Conservation (phyloP, 2,888 invertebrate genomes). For the Tetramorium bicarinatum region DNA sequence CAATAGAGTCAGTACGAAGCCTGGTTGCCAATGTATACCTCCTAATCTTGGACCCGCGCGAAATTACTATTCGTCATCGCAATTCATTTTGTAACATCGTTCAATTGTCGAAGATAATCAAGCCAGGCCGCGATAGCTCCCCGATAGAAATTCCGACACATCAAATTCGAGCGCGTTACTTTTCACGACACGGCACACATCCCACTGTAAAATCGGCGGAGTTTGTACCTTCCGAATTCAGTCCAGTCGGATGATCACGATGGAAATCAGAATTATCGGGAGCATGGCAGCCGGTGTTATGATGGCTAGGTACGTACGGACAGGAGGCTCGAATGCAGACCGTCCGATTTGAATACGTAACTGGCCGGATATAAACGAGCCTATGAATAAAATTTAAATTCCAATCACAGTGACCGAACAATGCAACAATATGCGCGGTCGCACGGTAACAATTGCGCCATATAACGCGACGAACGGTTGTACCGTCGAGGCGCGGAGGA, state of each 20-base stretch:
- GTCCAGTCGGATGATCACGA: conserved; percentile 64
- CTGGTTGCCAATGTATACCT: background rate
- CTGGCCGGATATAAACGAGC: conserved; percentile 85
- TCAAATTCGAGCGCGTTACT: conserved; percentile 41
- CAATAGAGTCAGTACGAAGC: background rate
- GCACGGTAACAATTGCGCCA: conserved; percentile 68
- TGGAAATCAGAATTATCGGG: conserved; percentile 67
- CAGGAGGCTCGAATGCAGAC: conserved; percentile 67
- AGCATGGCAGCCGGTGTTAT: conserved; percentile 44
- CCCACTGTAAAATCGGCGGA: conserved; percentile 48
- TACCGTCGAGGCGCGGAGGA: conserved; percentile 55
- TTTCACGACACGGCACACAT: conserved; percentile 12
- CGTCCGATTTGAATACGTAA: conserved; percentile 85
- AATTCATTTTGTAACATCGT: background rate
- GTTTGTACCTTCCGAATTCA: conserved; percentile 54
- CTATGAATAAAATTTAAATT: conserved; percentile 86
- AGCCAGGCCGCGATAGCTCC: background rate
- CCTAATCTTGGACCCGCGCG: background rate
- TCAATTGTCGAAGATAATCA: conserved; percentile 19
- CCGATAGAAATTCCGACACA: conserved; percentile 1
- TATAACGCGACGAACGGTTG: conserved; percentile 61
- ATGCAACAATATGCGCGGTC: conserved; percentile 79
- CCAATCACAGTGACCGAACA: conserved; percentile 83
- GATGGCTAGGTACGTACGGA: conserved; percentile 54
- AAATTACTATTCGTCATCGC: background rate